Evolutionary conservation across 2,888 invertebrate species (phyloP).

Genomic region (Lepidochrysops patricia): DNA sequence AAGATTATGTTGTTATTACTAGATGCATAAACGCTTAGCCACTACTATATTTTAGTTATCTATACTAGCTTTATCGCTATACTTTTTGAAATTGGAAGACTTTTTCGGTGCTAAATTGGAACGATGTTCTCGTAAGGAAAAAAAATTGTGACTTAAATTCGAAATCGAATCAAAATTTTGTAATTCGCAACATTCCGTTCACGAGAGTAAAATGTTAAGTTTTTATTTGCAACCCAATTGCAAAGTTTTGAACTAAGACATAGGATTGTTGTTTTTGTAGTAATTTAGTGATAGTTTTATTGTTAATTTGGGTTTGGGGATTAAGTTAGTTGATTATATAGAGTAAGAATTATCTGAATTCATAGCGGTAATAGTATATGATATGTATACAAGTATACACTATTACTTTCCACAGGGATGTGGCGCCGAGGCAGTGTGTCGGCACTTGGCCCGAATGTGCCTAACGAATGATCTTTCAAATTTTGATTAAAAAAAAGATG

Average conservation of each 20-base stretch:
- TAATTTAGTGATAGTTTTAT: constrained; percentile 65
- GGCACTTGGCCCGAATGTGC: constrained; percentile 45
- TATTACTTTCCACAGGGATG: constrained; percentile 72
- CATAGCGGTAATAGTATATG: constrained; percentile 58
- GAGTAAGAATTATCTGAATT: constrained; percentile 71
- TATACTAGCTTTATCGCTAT: constrained; percentile 62
- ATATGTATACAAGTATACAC: constrained; percentile 32
- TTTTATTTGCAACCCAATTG: constrained; percentile 66
- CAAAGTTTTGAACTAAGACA: constrained; percentile 54
- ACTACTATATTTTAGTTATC: constrained; percentile 62
- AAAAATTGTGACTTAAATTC: constrained; percentile 36
- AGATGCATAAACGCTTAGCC: constrained; percentile 71
- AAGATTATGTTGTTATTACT: constrained; percentile 71
- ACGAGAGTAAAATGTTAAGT: constrained; percentile 58
- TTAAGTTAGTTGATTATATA: constrained; percentile 68
- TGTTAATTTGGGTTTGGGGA: constrained; percentile 74
- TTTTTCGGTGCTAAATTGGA: constrained; percentile 72
- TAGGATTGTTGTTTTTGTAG: constrained; percentile 70
- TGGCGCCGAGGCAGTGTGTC: constrained; percentile 64
- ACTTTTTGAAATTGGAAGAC: constrained; percentile 69
- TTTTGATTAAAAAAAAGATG: constrained; percentile 45
- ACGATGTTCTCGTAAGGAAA: constrained; percentile 48
- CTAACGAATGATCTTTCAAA: constrained; percentile 34
- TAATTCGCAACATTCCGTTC: constrained; percentile 67
- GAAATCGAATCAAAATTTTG: constrained; percentile 43